Evolutionary conservation across 2,888 invertebrate species (phyloP).

Genomic region (Xestoiulus laeticollis): DNA sequence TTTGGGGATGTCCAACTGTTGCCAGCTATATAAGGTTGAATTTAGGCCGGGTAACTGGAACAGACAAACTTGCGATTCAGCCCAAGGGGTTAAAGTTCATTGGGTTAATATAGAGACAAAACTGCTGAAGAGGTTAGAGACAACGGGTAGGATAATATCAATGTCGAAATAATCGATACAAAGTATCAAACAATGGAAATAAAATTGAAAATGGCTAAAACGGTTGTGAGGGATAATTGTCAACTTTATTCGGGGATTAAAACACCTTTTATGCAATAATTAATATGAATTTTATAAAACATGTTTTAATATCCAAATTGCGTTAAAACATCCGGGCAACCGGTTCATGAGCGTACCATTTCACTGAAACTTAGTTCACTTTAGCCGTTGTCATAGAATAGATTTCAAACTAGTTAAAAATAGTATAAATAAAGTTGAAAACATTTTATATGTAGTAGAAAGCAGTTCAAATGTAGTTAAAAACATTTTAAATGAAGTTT

Average conservation of each 20-base stretch:
- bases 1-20: constrained; percentile 43
- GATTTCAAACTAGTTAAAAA: too few relatives aligned
- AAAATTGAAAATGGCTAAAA: background rate
- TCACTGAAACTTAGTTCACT: too few relatives aligned
- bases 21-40: constrained; percentile 43
- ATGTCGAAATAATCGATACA: background rate
- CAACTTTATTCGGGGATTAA: background rate
- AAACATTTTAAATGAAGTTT: too few relatives aligned
- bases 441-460: too few relatives aligned
- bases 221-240: background rate
- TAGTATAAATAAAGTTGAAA: too few relatives aligned
- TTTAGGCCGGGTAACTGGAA: constrained; percentile 43
- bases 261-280: background rate
- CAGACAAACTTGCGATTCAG: constrained; percentile 41
- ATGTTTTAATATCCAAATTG: background rate
- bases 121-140: background rate
- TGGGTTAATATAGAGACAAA: constrained; percentile 11
- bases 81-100: background rate
- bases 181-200: background rate
- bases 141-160: background rate
- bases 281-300: too few relatives aligned
- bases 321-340: background rate
- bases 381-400: too few relatives aligned
- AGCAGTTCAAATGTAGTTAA: too few relatives aligned
- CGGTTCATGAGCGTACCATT: too few relatives aligned